Evolutionary conservation across 2,113 vertebrate genomes (phyloP).

Genomic region (Athene noctua): DNA sequence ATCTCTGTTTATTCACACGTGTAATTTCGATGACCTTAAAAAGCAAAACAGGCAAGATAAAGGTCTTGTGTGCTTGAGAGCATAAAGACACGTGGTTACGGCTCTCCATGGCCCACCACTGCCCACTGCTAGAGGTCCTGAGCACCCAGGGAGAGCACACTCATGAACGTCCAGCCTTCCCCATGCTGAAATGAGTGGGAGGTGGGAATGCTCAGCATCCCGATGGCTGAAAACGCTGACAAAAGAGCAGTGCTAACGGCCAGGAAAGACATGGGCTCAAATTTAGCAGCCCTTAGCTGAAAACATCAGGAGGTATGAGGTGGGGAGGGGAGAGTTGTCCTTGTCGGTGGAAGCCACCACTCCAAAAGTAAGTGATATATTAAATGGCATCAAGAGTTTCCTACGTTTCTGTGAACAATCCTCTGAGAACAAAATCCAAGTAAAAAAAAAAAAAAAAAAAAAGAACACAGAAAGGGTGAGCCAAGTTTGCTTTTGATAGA

Average conservation of each 20-base stretch:
- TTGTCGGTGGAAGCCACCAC: background rate
- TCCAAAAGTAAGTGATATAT: background rate
- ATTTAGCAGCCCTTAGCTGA: background rate
- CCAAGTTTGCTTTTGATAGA: background rate
- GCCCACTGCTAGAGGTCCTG: background rate
- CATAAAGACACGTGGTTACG: background rate
- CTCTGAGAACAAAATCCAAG: background rate
- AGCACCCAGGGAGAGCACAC: background rate
- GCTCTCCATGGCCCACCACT: background rate
- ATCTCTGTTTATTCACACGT: background rate
- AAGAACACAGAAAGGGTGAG: background rate
- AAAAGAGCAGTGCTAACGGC: background rate
- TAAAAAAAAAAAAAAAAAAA: background rate
- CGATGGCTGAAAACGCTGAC: background rate
- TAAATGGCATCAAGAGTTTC: background rate
- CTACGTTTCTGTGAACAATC: background rate
- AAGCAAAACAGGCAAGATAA: background rate
- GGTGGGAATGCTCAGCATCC: background rate
- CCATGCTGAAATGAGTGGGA: background rate
- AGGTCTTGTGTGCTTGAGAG: background rate
- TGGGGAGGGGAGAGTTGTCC: background rate
- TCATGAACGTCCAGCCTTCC: rapidly evolving
- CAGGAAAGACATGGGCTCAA: background rate
- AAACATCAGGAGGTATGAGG: no score
- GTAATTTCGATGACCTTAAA: background rate